Evolutionary conservation across 2,888 invertebrate genomes (phyloP).

Genomic region (Lepeophtheirus nordmannii): DNA sequence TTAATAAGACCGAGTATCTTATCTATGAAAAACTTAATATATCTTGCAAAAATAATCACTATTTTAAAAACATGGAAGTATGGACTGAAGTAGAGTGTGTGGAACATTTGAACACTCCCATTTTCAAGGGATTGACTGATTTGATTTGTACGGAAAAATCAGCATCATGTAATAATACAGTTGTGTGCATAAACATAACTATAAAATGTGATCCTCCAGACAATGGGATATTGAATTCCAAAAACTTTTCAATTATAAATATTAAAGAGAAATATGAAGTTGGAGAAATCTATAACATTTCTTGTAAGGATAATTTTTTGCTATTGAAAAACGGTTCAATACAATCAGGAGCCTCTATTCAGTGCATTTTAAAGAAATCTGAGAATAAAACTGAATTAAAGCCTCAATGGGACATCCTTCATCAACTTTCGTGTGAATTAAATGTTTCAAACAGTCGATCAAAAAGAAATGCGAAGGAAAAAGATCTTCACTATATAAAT

Average conservation of each 20-base stretch:
- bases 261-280: background rate
- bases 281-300: background rate
- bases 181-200: no score
- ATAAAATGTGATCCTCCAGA: no score
- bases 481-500: background rate
- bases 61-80: background rate
- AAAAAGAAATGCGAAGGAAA: background rate
- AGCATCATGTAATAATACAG: no score
- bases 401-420: no score
- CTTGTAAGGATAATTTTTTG: background rate
- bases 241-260: background rate
- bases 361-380: no score
- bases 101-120: background rate
- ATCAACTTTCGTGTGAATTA: no score
- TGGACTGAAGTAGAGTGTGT: background rate
- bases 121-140: no score
- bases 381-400: no score
- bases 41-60: background rate
- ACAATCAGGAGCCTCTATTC: no score
- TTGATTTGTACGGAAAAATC: no score
- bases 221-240: background rate
- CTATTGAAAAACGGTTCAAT: no score
- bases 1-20: background rate
- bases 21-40: background rate
- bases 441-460: no score